phyloP scores from a whole-genome alignment of 2,888 invertebrate genomes.

The Monoplex corrugatus region DNA sequence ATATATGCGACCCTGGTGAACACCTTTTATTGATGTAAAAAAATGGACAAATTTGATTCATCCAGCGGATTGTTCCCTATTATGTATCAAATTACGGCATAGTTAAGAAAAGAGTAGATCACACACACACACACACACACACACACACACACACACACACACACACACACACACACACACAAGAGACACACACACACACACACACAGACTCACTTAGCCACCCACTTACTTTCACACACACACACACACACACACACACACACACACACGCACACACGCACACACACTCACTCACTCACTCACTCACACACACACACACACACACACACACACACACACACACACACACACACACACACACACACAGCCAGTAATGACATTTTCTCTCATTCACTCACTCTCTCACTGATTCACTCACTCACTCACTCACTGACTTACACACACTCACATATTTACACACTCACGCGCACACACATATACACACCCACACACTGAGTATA shows the following conservation, averaged over 20 bases:
- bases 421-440: neutral
- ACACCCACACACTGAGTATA: neutral
- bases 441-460: neutral
- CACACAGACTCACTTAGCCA: neutral
- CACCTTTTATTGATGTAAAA: too few relatives aligned
- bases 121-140: neutral
- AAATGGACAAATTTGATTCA: too few relatives aligned
- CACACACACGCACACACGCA: slow-evolving; percentile 3
- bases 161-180: neutral
- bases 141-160: neutral
- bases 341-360: slow-evolving; percentile 29
- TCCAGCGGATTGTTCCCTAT: too few relatives aligned
- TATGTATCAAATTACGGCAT: too few relatives aligned
- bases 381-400: neutral
- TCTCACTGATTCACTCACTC: neutral
- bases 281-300: slow-evolving; percentile 11
- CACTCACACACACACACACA: slow-evolving; percentile 29
- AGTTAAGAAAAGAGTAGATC: too few relatives aligned
- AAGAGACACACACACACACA: neutral
- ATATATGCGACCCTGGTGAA: too few relatives aligned
- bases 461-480: slow-evolving; percentile 1
- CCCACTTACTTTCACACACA: neutral
- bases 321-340: slow-evolving; percentile 4
- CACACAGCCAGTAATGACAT: neutral
- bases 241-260: neutral